Percentiles rank a stretch among this genome's conserved stretches.
These are phyloP conservation scores for Danio kyathit DNA, from an alignment of 2,797 vertebrate species.

Conservation along the genomic window DNA sequence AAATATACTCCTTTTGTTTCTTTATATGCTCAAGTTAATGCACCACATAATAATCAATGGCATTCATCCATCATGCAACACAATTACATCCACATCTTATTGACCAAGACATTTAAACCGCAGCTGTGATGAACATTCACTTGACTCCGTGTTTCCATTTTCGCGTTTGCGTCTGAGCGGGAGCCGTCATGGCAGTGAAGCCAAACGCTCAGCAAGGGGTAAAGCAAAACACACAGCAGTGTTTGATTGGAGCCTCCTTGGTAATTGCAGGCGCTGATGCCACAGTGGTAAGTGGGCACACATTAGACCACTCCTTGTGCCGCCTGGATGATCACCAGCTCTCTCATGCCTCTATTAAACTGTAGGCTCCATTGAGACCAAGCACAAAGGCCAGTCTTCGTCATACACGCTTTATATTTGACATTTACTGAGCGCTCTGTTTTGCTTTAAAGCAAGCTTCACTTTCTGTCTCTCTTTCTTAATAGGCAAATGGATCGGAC, in stretches of 20 bases:
- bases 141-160: constrained; percentile 25
- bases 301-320: constrained; percentile 35
- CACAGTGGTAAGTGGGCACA: constrained; percentile 28
- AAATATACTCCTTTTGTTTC: background rate
- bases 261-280: constrained; percentile 39
- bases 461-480: constrained; percentile 11
- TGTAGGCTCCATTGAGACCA: constrained; percentile 13
- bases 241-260: constrained; percentile 19
- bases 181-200: constrained; percentile 10
- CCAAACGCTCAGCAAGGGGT: constrained; percentile 37
- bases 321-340: constrained; percentile 37
- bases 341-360: constrained; percentile 39
- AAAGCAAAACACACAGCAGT: constrained; percentile 34
- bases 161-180: background rate
- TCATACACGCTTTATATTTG: constrained; percentile 39
- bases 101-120: constrained; percentile 1
- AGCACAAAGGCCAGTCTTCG: constrained; percentile 33
- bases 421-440: constrained; percentile 41
- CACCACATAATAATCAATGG: background rate
- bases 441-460: constrained; percentile 20
- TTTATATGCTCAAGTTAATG: background rate
- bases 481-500: constrained; percentile 19
- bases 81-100: constrained; percentile 5
- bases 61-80: constrained; percentile 2
- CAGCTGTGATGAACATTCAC: constrained; percentile 21